A percentile compares a stretch with the other conserved stretches of the same genome.
These are phyloP conservation scores for Oscheius sp. DNA, from an alignment of 2,888 invertebrate species.

Conservation along the genomic window DNA sequence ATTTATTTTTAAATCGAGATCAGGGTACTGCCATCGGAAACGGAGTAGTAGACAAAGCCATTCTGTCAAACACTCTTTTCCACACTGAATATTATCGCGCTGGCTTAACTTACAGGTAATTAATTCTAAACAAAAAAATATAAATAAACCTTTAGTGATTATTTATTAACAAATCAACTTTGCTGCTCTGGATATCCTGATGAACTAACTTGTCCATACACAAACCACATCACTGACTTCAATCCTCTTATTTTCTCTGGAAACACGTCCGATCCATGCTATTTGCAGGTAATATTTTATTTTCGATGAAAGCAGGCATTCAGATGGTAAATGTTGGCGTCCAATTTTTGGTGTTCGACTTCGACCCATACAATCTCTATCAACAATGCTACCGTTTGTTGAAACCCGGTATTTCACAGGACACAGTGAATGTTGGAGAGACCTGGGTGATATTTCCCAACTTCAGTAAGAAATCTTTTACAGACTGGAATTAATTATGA, in stretches of 20 bases:
- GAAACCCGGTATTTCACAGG: constrained; percentile 25
- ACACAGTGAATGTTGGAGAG: constrained; percentile 43
- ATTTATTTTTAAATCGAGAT: constrained; percentile 1
- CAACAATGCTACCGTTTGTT: constrained; percentile 43
- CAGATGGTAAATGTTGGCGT: constrained; percentile 23
- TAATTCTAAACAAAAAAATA: background rate
- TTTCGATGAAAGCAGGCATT: background rate
- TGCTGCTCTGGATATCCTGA: constrained; percentile 40
- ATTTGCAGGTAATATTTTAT: constrained; percentile 27
- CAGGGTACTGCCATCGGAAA: constrained; percentile 60
- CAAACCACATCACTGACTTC: constrained; percentile 34
- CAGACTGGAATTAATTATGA: constrained; percentile 55
- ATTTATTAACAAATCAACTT: constrained; percentile 26
- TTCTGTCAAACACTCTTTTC: constrained; percentile 48
- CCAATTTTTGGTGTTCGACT: constrained; percentile 28
- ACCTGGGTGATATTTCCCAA: constrained; percentile 33
- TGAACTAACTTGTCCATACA: constrained; percentile 42
- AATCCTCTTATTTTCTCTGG: constrained; percentile 45
- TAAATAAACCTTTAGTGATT: background rate
- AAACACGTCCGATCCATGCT: constrained; percentile 40
- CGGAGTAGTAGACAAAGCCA: constrained; percentile 50
- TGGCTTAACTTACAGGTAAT: constrained; percentile 39
- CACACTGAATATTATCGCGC: constrained; percentile 56
- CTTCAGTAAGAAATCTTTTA: background rate
- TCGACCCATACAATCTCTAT: constrained; percentile 54